Base-by-base conservation (phyloP, 2,113 vertebrate genomes). In the Drymodes brunneopygia region DNA sequence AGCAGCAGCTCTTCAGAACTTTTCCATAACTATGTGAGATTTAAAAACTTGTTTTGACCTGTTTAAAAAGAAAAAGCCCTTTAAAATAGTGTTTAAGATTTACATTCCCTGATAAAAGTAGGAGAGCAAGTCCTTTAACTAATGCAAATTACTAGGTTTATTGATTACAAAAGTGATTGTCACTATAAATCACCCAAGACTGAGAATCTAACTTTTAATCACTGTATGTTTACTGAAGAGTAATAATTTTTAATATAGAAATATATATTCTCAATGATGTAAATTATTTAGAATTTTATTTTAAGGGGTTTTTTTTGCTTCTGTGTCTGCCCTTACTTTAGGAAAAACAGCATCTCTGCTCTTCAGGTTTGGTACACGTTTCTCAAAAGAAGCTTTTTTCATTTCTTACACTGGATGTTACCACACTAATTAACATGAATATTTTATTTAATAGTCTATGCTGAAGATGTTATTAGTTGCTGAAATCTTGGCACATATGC, bases 1-100 rank as follows among this genome's bases (percentile, higher is more conserved):
- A 97, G 97, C 97, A 97, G 92, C 92, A 96, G 92, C 96, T 97
- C 95, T 96, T 96, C 82, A 96, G 97, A 98, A 96, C 95, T 98
- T 97, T 98, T 98, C 97, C 97, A 96, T 97, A 98, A 97, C 90
- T 97, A 17, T 40, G 24, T 90, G 95, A 98, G 74, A 96, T 95
- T 88, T 96, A 94, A 95, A 97, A 97, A 88, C 72, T 81, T 92
- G 89, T 80, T 92, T 86, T 67, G 44, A 90, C 86, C 92, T 87
- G 94, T 86, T 94, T 51, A 48, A 77, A 62, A 81, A 50, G 71
- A 62, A 61, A 62, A 2, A 4, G 0, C 38, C 7, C 35, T 86
- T 92, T 64, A 81, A 66, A 90, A 66, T 27, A 66, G 8, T 20
- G 17, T 78, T 88, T 51, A 45, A 92, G 62, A 86, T 60, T 78